phyloP scores from a whole-genome alignment of 2,888 invertebrate genomes.

The Leptarthrus brevirostris region DNA sequence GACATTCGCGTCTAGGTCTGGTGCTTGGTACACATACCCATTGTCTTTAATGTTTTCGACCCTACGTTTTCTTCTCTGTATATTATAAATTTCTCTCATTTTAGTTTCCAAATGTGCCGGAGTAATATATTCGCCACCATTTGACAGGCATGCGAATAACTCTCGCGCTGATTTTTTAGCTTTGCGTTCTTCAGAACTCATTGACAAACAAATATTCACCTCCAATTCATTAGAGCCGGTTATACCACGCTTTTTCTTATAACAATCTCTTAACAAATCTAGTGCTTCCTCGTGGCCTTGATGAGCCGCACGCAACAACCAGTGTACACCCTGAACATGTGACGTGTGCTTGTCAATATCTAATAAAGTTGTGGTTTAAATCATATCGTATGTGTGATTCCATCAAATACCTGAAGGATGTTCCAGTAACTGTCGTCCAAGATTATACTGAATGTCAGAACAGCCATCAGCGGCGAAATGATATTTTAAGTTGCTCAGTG shows the following conservation, averaged over 20 bases:
- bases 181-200: conserved; percentile 87
- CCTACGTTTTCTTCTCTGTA: conserved; percentile 63
- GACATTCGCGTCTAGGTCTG: conserved; percentile 66
- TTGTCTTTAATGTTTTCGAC: conserved; percentile 58
- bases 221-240: conserved; percentile 79
- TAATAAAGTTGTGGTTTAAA: conserved; percentile 69
- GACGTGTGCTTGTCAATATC: conserved; percentile 60
- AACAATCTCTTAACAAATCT: conserved; percentile 72
- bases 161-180: conserved; percentile 88
- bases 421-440: conserved; percentile 85
- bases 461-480: conserved; percentile 90
- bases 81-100: conserved; percentile 75
- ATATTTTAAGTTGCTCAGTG: conserved; percentile 68
- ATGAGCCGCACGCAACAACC: conserved; percentile 92
- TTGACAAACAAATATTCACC: conserved; percentile 81
- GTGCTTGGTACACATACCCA: conserved; percentile 56
- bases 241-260: conserved; percentile 79
- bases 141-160: conserved; percentile 87
- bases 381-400: conserved; percentile 49
- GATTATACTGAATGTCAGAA: conserved; percentile 87
- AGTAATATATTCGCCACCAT: conserved; percentile 88
- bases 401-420: conserved; percentile 81
- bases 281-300: conserved; percentile 92
- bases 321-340: conserved; percentile 84
- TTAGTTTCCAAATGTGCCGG: conserved; percentile 82